phyloP scores from a whole-genome alignment of 2,888 invertebrate species.

The Halictus ligatus region DNA sequence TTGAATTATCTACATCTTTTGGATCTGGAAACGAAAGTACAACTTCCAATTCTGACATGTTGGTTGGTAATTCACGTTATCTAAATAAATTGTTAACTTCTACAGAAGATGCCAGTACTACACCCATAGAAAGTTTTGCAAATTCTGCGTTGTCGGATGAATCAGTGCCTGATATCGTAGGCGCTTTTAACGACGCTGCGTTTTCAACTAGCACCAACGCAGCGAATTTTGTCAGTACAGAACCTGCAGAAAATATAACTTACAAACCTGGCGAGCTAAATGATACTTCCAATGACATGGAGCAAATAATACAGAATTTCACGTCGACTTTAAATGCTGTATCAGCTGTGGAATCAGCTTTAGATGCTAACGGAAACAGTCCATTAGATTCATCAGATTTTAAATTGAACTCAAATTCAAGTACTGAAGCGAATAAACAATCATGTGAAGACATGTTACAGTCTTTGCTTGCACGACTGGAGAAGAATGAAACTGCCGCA shows the following conservation, averaged over 20 bases:
- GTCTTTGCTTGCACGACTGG: constrained; percentile 1
- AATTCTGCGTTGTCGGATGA: background rate
- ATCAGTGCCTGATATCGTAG: background rate
- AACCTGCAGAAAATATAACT: background rate
- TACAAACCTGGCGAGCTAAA: background rate
- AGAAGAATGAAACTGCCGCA: background rate
- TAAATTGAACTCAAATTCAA: constrained; percentile 1
- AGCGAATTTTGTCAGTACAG: constrained; percentile 13
- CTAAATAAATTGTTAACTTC: background rate
- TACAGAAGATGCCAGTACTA: background rate
- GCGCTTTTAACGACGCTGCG: background rate
- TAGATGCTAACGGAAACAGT: background rate
- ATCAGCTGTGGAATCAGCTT: background rate
- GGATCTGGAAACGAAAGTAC: background rate
- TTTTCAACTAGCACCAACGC: background rate
- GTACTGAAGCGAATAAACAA: background rate
- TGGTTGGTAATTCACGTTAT: background rate
- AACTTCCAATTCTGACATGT: background rate
- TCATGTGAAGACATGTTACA: background rate
- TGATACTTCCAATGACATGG: background rate
- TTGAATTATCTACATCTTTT: background rate
- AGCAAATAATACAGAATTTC: constrained; percentile 8
- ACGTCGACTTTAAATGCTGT: background rate
- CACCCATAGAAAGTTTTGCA: background rate
- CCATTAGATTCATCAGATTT: background rate